Conservation (phyloP, 2,888 invertebrate genomes). For the Gandaritis pyraliata region DNA sequence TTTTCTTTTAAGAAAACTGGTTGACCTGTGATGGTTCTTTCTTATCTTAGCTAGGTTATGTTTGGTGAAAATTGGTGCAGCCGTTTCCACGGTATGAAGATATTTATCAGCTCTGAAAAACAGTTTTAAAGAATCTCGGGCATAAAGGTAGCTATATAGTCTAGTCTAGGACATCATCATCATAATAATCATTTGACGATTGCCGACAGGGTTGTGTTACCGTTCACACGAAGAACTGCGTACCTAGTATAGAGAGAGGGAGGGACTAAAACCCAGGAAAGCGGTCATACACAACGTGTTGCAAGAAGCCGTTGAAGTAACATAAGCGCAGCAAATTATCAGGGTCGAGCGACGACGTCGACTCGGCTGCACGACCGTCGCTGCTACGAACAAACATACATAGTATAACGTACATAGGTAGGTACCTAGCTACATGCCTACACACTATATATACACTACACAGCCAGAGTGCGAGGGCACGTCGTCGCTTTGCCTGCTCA, state of each 20-base stretch:
- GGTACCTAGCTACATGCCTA: slow-evolving; percentile 42
- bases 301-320: slow-evolving; percentile 84
- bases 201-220: too few relatives aligned
- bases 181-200: too few relatives aligned
- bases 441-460: slow-evolving; percentile 49
- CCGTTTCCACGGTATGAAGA: too few relatives aligned
- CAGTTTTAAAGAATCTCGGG: too few relatives aligned
- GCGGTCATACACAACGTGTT: slow-evolving; percentile 68
- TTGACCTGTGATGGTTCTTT: too few relatives aligned
- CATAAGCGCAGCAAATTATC: slow-evolving; percentile 83
- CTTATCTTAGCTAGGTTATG: too few relatives aligned
- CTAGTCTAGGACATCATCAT: too few relatives aligned
- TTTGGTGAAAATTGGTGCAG: too few relatives aligned
- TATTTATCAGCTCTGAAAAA: too few relatives aligned
- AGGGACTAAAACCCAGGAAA: slow-evolving; percentile 67
- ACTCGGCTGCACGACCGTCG: slow-evolving; percentile 66
- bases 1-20: too few relatives aligned
- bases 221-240: slow-evolving; percentile 47
- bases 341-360: slow-evolving; percentile 77
- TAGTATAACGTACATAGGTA: slow-evolving; percentile 52
- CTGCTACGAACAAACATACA: slow-evolving; percentile 65
- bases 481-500: slow-evolving; percentile 59
- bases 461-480: slow-evolving; percentile 58
- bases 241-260: slow-evolving; percentile 57
- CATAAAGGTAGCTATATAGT: too few relatives aligned